Evolutionary conservation across 2,797 vertebrate species (phyloP).

Genomic region (Gila robusta): DNA sequence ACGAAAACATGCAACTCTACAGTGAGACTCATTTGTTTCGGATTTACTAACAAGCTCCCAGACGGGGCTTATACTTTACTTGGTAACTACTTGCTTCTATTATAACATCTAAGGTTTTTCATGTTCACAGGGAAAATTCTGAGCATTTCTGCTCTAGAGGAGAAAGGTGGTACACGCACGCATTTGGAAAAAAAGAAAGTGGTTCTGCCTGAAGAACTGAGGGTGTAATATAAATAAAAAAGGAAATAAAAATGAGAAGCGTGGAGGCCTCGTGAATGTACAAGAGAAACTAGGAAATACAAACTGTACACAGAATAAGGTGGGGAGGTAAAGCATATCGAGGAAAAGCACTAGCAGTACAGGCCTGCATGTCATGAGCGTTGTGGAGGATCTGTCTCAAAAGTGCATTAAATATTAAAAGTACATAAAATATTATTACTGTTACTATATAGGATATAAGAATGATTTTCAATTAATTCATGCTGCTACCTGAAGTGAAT

Average conservation of each 20-base stretch:
- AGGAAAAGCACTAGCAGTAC: background rate
- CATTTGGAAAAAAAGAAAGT: slow-evolving; percentile 35
- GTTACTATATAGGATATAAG: background rate
- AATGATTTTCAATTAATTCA: background rate
- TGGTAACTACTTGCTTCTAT: slow-evolving; percentile 48
- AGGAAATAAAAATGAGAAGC: slow-evolving; percentile 13
- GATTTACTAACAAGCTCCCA: slow-evolving; percentile 54
- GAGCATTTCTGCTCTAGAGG: slow-evolving; percentile 26
- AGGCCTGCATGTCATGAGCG: background rate
- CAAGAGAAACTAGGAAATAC: slow-evolving; percentile 13
- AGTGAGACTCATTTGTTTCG: slow-evolving; percentile 47
- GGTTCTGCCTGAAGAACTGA: slow-evolving; percentile 35
- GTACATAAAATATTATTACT: background rate
- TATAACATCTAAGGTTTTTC: slow-evolving; percentile 33
- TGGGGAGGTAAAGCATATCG: background rate
- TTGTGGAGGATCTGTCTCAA: background rate
- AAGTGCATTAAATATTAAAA: background rate
- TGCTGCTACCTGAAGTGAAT: background rate
- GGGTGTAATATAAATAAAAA: slow-evolving; percentile 44
- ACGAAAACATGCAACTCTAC: slow-evolving; percentile 45
- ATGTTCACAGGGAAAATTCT: slow-evolving; percentile 37
- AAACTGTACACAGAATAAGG: slow-evolving; percentile 6
- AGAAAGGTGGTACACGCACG: background rate
- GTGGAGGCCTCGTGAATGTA: background rate
- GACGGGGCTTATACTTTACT: slow-evolving; percentile 39